A percentile compares a stretch with the other conserved stretches of the same genome.
Conservation (phyloP, 2,888 invertebrate genomes). For the Petrolisthes cinctipes region DNA sequence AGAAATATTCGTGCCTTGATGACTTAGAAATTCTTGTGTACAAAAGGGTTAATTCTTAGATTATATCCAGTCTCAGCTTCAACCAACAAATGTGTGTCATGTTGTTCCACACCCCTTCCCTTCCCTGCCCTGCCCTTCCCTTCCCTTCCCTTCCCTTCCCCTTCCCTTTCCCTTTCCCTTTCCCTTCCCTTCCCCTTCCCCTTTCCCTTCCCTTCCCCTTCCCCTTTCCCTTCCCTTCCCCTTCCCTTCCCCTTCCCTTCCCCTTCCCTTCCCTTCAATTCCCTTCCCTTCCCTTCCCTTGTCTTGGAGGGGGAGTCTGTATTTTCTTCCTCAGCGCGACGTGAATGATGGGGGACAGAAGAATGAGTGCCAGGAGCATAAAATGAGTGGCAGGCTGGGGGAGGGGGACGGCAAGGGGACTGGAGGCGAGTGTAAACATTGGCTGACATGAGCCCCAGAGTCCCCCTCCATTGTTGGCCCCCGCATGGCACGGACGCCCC, state of each 20-base stretch:
- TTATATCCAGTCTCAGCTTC: too few relatives aligned
- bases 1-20: too few relatives aligned
- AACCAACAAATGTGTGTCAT: too few relatives aligned
- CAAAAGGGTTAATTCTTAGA: too few relatives aligned
- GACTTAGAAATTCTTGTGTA: too few relatives aligned
- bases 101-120: too few relatives aligned
- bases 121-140: background rate
- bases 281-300: too few relatives aligned
- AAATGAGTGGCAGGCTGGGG: background rate
- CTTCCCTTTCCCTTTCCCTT: background rate
- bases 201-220: too few relatives aligned
- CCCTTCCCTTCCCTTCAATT: too few relatives aligned
- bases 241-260: too few relatives aligned
- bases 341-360: background rate
- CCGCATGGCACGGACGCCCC: too few relatives aligned
- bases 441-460: background rate
- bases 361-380: background rate
- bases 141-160: background rate
- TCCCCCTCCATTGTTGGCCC: background rate
- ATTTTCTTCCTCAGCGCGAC: background rate
- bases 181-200: background rate
- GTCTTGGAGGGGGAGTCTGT: background rate
- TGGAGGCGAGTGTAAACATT: background rate
- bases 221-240: too few relatives aligned
- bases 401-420: background rate